Evolutionary conservation across 2,888 invertebrate genomes (phyloP), one percentile per base, ranked within the genome.

Genomic region (Tipula unca): DNA sequence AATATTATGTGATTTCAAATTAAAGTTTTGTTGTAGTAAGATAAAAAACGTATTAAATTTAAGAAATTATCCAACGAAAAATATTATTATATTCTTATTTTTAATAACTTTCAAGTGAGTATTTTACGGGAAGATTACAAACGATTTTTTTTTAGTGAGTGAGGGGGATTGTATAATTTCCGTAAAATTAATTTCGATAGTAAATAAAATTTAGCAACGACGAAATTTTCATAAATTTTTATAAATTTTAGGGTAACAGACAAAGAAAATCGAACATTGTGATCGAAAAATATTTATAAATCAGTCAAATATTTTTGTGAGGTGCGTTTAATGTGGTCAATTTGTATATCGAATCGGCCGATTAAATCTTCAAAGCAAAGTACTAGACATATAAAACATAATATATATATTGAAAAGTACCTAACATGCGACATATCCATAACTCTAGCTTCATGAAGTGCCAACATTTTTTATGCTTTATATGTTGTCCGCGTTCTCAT

Each of bases 41-140:
- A 69, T 69, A 69, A 69, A 69, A 69, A 69, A 69, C 10, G 69
- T 25, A 69, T 69, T 69, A 25, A 69, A 69, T 25, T 69, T 69
- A 69, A 69, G 69, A 69, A 69, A 69, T 69, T 69, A 69, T 69
- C 8, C 20, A 25, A 69, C 69, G 69, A 25, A 10, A 69, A 69
- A 69, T 69, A 69, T 69, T 20, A 69, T 69, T 69, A 10, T 69
- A 25, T 69, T 69, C 69, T 20, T 69, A 69, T 69, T 25, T 25
- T 69, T 69, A 69, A 69, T 69, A 69, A 69, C 69, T 69, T 69
- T 69, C 25, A 69, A 69, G 69, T 69, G 69, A 69, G 69, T 69
- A 69, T 69, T 69, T 69, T 69, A 25, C 25, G 69, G 69, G 25
- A 25, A 25, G 69, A 69, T 69, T 69, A 69, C 69, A 69, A 25